These are phyloP conservation scores for Tetranychus piercei DNA, from an alignment of 2,888 invertebrate species.

Conservation along the genomic window DNA sequence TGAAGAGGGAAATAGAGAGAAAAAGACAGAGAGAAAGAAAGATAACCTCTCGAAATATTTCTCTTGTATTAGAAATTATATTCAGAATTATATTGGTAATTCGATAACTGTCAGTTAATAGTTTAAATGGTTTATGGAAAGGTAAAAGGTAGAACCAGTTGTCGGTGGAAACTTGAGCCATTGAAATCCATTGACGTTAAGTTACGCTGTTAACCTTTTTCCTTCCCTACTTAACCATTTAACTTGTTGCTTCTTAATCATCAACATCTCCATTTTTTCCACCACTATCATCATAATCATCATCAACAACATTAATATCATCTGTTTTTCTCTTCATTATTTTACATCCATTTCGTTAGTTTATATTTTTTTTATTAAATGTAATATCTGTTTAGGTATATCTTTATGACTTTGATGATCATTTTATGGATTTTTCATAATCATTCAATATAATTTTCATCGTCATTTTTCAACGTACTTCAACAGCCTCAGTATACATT, in stretches of 20 bases:
- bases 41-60: neutral
- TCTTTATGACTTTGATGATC: neutral
- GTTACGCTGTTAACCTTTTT: neutral
- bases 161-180: neutral
- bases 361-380: neutral
- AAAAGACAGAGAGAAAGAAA: neutral
- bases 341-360: neutral
- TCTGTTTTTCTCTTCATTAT: neutral
- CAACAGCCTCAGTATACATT: neutral
- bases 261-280: neutral
- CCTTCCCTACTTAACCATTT: too few relatives aligned
- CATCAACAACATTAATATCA: too few relatives aligned
- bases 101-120: slow-evolving; percentile 1
- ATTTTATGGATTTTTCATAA: neutral
- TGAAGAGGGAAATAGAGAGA: neutral
- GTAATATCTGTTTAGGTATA: neutral
- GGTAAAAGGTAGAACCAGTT: neutral
- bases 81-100: slow-evolving; percentile 1
- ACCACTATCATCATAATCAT: neutral
- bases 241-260: neutral
- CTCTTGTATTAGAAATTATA: neutral
- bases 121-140: neutral
- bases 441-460: neutral
- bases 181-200: neutral
- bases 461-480: neutral